Percentiles rank a stretch among this genome's conserved stretches.
Conservation (phyloP, 1,140 invertebrate species). For the Chironomus striatipennis region DNA sequence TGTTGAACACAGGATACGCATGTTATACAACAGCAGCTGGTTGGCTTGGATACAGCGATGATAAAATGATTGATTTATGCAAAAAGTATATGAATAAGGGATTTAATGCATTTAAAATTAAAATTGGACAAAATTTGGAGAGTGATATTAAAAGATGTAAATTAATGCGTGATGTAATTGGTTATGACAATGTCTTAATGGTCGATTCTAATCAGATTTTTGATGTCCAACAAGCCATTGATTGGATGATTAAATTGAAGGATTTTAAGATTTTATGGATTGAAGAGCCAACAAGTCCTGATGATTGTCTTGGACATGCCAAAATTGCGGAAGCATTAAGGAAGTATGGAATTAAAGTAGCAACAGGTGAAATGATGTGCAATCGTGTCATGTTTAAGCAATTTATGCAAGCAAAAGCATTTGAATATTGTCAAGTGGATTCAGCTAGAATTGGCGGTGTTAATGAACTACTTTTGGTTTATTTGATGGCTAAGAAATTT, state of each 20-base stretch:
- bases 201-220: constrained; percentile 89
- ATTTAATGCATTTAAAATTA: constrained; percentile 79
- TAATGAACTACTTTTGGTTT: constrained; percentile 80
- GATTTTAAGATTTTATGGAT: constrained; percentile 77
- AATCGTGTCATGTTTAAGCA: constrained; percentile 91
- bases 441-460: constrained; percentile 77
- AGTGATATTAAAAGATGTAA: constrained; percentile 64
- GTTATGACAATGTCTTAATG: constrained; percentile 65
- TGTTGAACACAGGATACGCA: constrained; percentile 58
- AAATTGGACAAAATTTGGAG: constrained; percentile 75
- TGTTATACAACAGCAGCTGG: constrained; percentile 73
- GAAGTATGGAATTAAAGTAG: constrained; percentile 70
- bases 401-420: constrained; percentile 65
- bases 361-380: constrained; percentile 85
- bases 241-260: constrained; percentile 72
- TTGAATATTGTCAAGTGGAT: constrained; percentile 88
- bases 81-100: constrained; percentile 62
- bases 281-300: constrained; percentile 88
- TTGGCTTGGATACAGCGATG: constrained; percentile 71
- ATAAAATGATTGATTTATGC: constrained; percentile 57
- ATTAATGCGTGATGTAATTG: constrained; percentile 67
- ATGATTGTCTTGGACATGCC: constrained; percentile 79
- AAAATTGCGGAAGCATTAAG: constrained; percentile 54
- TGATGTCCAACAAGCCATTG: constrained; percentile 75
- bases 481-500: constrained; percentile 76